Conservation (phyloP, 1,140 invertebrate genomes). For the Ostrea denselamellosa region DNA sequence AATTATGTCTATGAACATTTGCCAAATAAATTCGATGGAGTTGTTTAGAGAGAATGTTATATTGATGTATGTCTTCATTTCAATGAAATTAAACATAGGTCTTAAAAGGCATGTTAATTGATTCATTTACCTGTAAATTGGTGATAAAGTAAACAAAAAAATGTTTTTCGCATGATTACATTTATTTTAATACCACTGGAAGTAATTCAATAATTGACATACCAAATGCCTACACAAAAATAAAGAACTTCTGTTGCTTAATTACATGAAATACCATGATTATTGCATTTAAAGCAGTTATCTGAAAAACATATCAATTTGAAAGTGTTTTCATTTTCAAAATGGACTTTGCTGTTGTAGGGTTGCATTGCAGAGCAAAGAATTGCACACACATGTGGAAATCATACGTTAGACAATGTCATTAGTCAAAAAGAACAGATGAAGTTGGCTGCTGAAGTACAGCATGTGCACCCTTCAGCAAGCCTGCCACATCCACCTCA, state of each 20-base stretch:
- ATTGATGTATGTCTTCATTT: too few species aligned
- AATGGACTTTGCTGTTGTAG: constrained; percentile 50
- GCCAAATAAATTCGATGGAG: background rate
- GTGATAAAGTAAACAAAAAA: too few species aligned
- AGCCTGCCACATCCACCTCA: constrained; percentile 34
- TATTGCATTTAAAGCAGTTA: too few species aligned
- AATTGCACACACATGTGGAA: constrained; percentile 66
- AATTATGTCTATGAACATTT: background rate
- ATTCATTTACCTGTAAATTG: too few species aligned
- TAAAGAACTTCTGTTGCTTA: background rate
- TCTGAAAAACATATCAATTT: background rate
- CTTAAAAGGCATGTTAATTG: too few species aligned
- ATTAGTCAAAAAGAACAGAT: constrained; percentile 38
- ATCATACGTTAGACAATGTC: constrained; percentile 40
- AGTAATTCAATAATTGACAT: background rate
- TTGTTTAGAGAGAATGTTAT: background rate
- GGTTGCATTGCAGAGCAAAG: constrained; percentile 72
- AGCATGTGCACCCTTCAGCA: constrained; percentile 42
- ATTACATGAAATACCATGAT: background rate
- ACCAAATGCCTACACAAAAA: background rate
- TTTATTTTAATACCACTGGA: background rate
- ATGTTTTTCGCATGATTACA: too few species aligned
- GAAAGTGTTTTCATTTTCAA: background rate
- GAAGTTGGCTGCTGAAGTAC: constrained; percentile 25
- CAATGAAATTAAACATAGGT: too few species aligned